Evolutionary conservation across 64 coral and sea anemone genomes (phyloP).

Genomic region (Trachythela sp.): DNA sequence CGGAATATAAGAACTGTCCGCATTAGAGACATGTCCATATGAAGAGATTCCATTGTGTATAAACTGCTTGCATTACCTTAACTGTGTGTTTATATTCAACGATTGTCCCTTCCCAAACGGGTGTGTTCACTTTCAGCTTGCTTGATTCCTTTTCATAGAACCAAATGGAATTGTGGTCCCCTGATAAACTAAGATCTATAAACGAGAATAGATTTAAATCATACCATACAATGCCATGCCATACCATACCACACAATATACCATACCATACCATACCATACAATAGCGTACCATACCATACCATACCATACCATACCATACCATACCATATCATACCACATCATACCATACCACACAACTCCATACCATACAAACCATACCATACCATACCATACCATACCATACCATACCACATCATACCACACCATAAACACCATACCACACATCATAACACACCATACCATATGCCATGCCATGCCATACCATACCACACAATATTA

Average conservation of each 20-base stretch:
- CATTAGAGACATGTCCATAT: no score
- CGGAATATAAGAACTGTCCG: no score
- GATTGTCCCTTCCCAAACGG: constrained; percentile 71
- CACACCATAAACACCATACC: neutral
- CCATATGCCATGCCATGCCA: no score
- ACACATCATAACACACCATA: no score
- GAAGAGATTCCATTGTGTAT: no score
- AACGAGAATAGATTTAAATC: neutral
- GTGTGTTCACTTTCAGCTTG: constrained; percentile 39
- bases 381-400: neutral
- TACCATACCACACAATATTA: no score
- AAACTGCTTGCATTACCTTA: constrained; percentile 64
- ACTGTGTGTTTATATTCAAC: constrained; percentile 91
- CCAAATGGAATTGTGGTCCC: constrained; percentile 97
- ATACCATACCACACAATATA: no score
- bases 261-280: neutral
- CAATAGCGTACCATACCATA: no score
- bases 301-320: neutral
- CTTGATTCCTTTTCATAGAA: constrained; percentile 88
- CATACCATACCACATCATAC: neutral
- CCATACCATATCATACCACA: neutral
- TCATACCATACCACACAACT: no score
- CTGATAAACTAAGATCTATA: constrained; percentile 74
- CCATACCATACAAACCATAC: neutral
- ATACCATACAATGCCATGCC: neutral